Percentiles rank a stretch among this genome's conserved stretches.
Evolutionary conservation across 2,113 vertebrate genomes (phyloP).

Genomic region (Pipa parva): DNA sequence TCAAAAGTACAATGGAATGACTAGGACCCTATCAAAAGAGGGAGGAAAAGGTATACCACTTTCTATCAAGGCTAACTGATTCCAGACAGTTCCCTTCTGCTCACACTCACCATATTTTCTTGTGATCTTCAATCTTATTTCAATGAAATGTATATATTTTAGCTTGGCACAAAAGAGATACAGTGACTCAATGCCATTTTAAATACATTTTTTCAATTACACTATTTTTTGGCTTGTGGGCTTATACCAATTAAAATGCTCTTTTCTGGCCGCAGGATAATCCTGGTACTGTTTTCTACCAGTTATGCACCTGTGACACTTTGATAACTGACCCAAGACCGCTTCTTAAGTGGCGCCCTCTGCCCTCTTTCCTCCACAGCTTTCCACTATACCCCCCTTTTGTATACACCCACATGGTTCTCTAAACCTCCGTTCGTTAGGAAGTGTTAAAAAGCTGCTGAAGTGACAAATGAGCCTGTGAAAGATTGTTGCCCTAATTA

Average conservation of each 20-base stretch:
- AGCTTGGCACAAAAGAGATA: too few species aligned
- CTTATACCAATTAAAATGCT: not conserved
- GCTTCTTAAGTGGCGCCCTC: slow-evolving; percentile 37
- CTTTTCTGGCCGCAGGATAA: not conserved
- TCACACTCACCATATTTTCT: too few species aligned
- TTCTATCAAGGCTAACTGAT: too few species aligned
- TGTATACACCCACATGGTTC: slow-evolving; percentile 31
- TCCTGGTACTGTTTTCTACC: not conserved
- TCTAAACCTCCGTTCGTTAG: slow-evolving; percentile 67
- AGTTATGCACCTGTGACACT: slow-evolving; percentile 14
- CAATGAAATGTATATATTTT: too few species aligned
- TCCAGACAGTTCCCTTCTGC: too few species aligned
- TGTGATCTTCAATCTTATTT: too few species aligned
- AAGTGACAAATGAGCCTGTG: slow-evolving; percentile 87
- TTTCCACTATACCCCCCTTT: slow-evolving; percentile 26
- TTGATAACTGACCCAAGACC: slow-evolving; percentile 24
- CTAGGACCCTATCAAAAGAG: too few species aligned
- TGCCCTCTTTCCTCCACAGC: slow-evolving; percentile 23
- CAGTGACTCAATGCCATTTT: too few species aligned
- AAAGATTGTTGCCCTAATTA: slow-evolving; percentile 90
- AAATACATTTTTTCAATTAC: too few species aligned
- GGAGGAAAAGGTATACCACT: too few species aligned
- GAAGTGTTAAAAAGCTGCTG: slow-evolving; percentile 89
- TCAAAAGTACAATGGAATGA: too few species aligned
- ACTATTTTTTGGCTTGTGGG: not conserved